phyloP scores from a whole-genome alignment of 2,888 invertebrate genomes.

The Mesorhabditis sp. region DNA sequence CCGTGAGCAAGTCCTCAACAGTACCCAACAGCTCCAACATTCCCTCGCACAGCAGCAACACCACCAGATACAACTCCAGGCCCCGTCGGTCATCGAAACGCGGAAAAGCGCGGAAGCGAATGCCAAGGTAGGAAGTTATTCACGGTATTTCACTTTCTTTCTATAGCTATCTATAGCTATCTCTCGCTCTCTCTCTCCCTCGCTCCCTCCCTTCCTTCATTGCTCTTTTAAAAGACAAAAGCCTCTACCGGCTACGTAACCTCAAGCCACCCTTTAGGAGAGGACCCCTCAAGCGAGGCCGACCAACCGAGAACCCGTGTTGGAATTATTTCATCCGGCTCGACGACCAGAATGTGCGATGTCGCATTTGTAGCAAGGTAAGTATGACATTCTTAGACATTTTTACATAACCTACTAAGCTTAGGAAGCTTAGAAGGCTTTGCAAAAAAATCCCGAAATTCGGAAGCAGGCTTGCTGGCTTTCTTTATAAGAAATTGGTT shows the following conservation, averaged over 20 bases:
- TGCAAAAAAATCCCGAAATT: no score
- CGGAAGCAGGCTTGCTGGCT: no score
- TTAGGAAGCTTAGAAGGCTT: no score
- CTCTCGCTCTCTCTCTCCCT: neutral
- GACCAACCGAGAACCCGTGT: constrained; percentile 44
- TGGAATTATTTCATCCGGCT: constrained; percentile 39
- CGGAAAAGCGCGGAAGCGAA: neutral
- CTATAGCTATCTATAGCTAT: neutral
- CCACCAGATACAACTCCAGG: neutral
- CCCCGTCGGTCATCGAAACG: constrained; percentile 4
- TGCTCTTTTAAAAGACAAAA: neutral
- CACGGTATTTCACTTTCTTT: neutral
- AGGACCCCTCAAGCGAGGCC: constrained; percentile 26
- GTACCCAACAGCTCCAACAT: constrained; percentile 4
- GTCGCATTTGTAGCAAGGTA: constrained; percentile 36
- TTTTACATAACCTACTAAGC: no score
- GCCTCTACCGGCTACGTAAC: neutral
- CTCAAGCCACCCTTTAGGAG: neutral
- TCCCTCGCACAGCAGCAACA: neutral
- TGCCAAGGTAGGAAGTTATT: neutral
- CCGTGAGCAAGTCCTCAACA: neutral
- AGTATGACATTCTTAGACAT: constrained; percentile 3
- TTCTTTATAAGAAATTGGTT: no score
- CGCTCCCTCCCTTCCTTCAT: neutral
- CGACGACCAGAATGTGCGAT: constrained; percentile 38